Evolutionary conservation across 2,888 invertebrate genomes (phyloP).

Genomic region (Machimus rusticus): DNA sequence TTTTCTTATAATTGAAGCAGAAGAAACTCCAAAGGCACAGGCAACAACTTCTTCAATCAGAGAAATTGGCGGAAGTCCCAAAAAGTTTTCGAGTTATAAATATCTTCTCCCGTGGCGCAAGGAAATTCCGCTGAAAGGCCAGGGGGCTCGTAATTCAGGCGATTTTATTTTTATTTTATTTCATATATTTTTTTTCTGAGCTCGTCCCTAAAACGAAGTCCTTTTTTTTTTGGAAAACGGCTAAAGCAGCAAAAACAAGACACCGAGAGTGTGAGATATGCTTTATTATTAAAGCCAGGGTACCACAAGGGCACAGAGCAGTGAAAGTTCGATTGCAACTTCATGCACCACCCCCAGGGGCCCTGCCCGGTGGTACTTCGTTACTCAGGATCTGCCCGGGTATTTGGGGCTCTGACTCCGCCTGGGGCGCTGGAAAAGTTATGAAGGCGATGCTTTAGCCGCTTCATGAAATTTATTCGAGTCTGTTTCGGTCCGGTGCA

Average conservation of each 20-base stretch:
- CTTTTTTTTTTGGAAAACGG: not conserved
- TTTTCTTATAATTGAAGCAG: not conserved
- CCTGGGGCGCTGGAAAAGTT: not conserved
- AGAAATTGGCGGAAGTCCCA: slow-evolving; percentile 46
- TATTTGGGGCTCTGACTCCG: not conserved
- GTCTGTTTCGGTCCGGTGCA: slow-evolving; percentile 1
- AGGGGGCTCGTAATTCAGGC: not conserved
- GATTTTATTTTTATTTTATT: not conserved
- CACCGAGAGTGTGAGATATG: not conserved
- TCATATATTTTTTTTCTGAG: not conserved
- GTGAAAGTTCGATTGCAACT: slow-evolving; percentile 18
- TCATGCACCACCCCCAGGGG: not conserved
- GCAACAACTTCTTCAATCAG: slow-evolving; percentile 46
- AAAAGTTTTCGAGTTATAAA: slow-evolving; percentile 41
- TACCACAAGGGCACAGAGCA: not conserved
- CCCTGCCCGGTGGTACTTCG: not conserved
- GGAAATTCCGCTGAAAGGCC: not conserved
- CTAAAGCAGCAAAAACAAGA: not conserved
- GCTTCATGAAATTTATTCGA: slow-evolving; percentile 9
- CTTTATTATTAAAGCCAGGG: not conserved
- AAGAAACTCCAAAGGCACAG: not conserved
- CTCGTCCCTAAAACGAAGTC: not conserved
- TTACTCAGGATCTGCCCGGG: not conserved
- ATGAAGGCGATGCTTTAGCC: slow-evolving; percentile 8
- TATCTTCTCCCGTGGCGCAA: not conserved